A percentile compares a stretch with the other conserved stretches of the same genome.
These are phyloP conservation scores for Desmophyllum pertusum DNA, from an alignment of 92 coral and sea anemone genomes.

Conservation along the genomic window DNA sequence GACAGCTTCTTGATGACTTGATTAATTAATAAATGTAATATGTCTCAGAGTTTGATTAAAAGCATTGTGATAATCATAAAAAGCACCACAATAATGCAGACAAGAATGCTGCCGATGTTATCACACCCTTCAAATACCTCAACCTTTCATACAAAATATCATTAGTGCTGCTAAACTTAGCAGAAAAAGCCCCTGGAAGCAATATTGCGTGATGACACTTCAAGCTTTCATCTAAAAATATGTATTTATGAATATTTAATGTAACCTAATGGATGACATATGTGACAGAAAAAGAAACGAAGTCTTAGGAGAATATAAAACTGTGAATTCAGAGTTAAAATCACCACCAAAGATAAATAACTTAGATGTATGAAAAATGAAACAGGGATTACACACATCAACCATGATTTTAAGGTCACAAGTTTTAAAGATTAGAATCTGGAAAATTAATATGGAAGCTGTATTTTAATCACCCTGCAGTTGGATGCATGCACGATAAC, in stretches of 20 bases:
- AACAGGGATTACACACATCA: neutral
- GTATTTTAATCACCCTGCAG: neutral
- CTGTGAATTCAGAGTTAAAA: neutral
- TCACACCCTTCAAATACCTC: neutral
- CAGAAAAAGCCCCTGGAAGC: neutral
- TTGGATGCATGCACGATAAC: neutral
- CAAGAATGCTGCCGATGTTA: neutral
- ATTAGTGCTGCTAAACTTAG: neutral
- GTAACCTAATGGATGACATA: neutral
- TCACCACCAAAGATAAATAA: neutral
- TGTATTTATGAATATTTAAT: no score
- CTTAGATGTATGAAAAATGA: no score
- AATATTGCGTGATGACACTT: neutral
- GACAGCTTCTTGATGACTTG: neutral
- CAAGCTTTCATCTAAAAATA: no score
- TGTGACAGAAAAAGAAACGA: neutral
- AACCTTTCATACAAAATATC: neutral
- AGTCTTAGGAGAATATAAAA: neutral
- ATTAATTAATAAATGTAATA: neutral
- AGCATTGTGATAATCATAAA: neutral
- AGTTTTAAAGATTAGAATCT: neutral
- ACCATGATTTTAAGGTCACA: neutral
- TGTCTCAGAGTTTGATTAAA: neutral
- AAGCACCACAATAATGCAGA: neutral
- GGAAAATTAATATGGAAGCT: neutral